These are phyloP conservation scores for Leptatherina wallacei DNA, from an alignment of 2,797 vertebrate species.

Conservation along the genomic window DNA sequence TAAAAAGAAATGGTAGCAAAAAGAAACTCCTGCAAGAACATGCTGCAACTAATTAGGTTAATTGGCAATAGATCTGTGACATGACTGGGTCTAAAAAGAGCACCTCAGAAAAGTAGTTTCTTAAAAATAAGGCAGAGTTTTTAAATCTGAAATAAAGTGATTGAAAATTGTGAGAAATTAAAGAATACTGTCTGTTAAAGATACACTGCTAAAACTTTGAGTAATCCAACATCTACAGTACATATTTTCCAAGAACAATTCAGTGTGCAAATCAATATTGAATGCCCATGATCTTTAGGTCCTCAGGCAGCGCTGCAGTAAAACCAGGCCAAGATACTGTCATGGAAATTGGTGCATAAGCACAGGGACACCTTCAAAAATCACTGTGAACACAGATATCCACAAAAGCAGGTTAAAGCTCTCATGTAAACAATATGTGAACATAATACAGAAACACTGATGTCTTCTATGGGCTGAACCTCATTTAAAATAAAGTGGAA, in stretches of 20 bases:
- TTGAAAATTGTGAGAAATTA: neutral
- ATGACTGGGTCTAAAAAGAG: too few relatives aligned
- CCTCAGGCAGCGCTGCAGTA: neutral
- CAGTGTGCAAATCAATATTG: too few relatives aligned
- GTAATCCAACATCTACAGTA: too few relatives aligned
- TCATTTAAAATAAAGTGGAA: neutral
- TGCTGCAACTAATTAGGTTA: too few relatives aligned
- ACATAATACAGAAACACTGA: neutral
- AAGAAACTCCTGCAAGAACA: too few relatives aligned
- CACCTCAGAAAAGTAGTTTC: neutral
- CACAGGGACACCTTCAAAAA: neutral
- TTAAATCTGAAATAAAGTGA: neutral
- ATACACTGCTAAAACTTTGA: too few relatives aligned
- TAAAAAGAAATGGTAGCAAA: neutral
- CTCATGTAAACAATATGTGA: neutral
- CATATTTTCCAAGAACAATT: too few relatives aligned
- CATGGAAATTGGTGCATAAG: neutral
- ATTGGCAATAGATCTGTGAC: too few relatives aligned
- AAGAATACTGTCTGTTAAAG: too few relatives aligned
- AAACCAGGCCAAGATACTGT: neutral
- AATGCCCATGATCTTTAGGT: neutral
- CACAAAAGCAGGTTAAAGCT: neutral
- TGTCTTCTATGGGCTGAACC: neutral
- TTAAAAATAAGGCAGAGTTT: too few relatives aligned
- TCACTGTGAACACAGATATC: neutral